Evolutionary conservation across 2,888 invertebrate species (phyloP).

Genomic region (Choristoneura rosaceana): DNA sequence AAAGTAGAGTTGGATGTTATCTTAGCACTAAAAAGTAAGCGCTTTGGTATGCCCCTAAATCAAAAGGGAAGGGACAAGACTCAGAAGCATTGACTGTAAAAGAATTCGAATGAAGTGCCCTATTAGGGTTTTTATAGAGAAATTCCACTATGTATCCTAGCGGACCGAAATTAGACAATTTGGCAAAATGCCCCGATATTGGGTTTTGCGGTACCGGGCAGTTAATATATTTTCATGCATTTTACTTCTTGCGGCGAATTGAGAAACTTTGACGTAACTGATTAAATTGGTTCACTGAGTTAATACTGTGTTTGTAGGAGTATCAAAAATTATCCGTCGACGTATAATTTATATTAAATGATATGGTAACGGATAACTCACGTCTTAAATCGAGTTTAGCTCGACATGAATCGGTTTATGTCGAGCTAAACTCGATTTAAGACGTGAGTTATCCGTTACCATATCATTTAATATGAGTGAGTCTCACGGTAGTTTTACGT

Average conservation of each 20-base stretch:
- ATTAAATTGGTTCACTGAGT: not conserved
- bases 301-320: not conserved
- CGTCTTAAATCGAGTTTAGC: no score
- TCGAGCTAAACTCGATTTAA: no score
- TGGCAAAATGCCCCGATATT: conserved; percentile 21
- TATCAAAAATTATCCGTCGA: no score
- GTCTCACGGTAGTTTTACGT: no score
- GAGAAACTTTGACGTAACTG: not conserved
- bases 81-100: conserved; percentile 12
- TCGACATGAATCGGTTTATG: no score
- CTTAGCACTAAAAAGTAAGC: not conserved
- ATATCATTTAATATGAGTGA: no score
- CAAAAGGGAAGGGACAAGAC: not conserved
- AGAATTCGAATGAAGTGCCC: conserved; percentile 18
- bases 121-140: conserved; percentile 9
- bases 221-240: conserved; percentile 13
- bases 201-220: conserved; percentile 8
- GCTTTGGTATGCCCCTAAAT: conserved; percentile 20
- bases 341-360: no score
- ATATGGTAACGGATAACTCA: no score
- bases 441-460: no score
- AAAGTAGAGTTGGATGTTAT: conserved; percentile 4
- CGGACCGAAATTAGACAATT: conserved; percentile 19
- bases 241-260: not conserved
- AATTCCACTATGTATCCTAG: conserved; percentile 16